phyloP scores from a whole-genome alignment of 2,888 invertebrate genomes.

The Scelioninae gen. 1 region DNA sequence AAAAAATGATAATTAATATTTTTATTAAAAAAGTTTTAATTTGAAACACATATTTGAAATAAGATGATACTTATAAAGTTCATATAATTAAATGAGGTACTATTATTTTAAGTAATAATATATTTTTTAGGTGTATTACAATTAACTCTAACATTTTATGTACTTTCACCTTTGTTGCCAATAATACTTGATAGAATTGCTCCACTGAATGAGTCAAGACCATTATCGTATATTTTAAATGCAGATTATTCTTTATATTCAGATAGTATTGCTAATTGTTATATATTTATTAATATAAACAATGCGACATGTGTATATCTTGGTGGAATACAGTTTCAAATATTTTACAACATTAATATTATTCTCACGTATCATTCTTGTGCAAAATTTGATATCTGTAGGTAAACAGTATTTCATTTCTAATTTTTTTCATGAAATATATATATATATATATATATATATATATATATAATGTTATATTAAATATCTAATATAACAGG shows the following conservation, averaged over 20 bases:
- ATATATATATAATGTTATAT: no score
- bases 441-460: no score
- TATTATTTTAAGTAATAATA: no score
- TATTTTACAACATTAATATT: conserved; percentile 49
- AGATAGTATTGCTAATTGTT: conserved; percentile 14
- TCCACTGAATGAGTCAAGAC: conserved; percentile 48
- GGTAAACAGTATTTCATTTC: conserved; percentile 29
- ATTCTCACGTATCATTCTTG: conserved; percentile 49
- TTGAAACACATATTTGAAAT: no score
- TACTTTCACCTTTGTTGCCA: conserved; percentile 44
- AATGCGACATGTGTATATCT: conserved; percentile 49
- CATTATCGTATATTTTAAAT: conserved; percentile 27
- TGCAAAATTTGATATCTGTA: conserved; percentile 44
- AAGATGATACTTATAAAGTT: no score
- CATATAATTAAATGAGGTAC: no score
- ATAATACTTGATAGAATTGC: conserved; percentile 44
- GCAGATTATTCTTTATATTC: conserved; percentile 47
- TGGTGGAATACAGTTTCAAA: conserved; percentile 50
- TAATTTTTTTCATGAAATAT: neutral
- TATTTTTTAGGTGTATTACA: conserved; percentile 34
- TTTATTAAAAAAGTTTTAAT: no score
- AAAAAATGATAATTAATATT: no score
- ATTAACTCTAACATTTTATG: conserved; percentile 33
- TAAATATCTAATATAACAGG: no score
- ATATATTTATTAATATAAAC: conserved; percentile 38